Evolutionary conservation across 2,797 vertebrate species (phyloP).

Genomic region (Chaetophractus vellerosus): DNA sequence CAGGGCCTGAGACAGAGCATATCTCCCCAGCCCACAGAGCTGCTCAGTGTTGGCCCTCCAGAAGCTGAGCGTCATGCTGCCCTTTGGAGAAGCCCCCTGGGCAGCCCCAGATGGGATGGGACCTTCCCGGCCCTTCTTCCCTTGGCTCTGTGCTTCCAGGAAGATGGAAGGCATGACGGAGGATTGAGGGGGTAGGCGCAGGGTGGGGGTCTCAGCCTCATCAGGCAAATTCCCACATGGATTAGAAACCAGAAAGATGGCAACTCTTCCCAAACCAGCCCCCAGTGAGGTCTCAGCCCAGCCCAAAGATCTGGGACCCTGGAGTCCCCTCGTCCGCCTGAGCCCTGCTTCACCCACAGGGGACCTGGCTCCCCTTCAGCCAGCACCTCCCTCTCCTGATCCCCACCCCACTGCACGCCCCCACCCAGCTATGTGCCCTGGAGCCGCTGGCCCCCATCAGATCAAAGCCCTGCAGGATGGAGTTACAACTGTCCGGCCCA

Average conservation of each 20-base stretch:
- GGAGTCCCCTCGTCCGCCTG: too few relatives aligned
- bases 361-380: neutral
- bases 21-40: neutral
- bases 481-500: slow-evolving; percentile 91
- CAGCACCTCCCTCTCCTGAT: neutral
- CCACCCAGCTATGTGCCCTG: slow-evolving; percentile 71
- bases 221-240: neutral
- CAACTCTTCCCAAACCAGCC: neutral
- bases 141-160: neutral
- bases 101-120: neutral
- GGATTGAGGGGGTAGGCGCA: neutral
- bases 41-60: neutral
- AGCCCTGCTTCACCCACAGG: accelerated
- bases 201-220: accelerated
- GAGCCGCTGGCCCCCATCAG: slow-evolving; percentile 87
- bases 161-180: neutral
- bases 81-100: neutral
- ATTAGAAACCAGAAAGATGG: neutral
- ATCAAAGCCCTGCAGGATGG: slow-evolving; percentile 89
- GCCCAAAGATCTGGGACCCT: neutral
- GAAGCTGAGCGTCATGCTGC: neutral
- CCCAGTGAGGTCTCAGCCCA: neutral
- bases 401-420: neutral
- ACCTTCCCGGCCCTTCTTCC: neutral
- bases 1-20: too few relatives aligned